These are phyloP conservation scores for Erythrolamprus reginae DNA, from an alignment of 2,113 vertebrate species.

Conservation along the genomic window DNA sequence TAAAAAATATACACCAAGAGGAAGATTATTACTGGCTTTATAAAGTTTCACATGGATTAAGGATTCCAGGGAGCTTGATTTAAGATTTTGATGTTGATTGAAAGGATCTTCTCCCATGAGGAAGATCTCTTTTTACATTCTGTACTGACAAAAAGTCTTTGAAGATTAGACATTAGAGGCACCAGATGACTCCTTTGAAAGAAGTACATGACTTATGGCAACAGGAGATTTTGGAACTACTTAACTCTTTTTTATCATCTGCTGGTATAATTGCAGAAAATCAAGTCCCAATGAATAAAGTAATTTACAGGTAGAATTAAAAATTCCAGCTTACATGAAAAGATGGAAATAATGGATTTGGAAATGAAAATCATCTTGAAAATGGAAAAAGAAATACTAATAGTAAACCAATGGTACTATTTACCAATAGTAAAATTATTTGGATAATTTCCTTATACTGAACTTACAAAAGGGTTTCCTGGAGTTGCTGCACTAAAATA, in stretches of 20 bases:
- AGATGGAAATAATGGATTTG: not conserved
- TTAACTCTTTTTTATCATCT: not conserved
- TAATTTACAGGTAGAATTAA: not conserved
- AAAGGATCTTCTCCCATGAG: not conserved
- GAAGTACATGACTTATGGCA: not conserved
- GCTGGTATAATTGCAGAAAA: not conserved
- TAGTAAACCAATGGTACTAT: not conserved
- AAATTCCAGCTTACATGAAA: not conserved
- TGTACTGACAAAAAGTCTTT: not conserved
- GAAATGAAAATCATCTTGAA: not conserved
- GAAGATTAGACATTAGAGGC: not conserved
- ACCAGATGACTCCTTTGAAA: not conserved
- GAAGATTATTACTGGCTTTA: not conserved
- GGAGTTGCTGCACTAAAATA: not conserved
- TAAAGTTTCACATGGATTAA: not conserved
- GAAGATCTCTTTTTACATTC: not conserved
- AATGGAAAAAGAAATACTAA: not conserved
- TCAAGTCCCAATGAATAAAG: not conserved
- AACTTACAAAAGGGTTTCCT: not conserved
- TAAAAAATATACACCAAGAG: not conserved
- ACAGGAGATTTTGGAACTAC: not conserved
- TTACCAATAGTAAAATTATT: not conserved
- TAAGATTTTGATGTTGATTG: not conserved
- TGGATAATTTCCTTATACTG: not conserved
- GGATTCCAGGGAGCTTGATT: not conserved